Evolutionary conservation across 2,888 invertebrate genomes (phyloP), one percentile per base, ranked within the genome.

Genomic region (Tenthredo livida): DNA sequence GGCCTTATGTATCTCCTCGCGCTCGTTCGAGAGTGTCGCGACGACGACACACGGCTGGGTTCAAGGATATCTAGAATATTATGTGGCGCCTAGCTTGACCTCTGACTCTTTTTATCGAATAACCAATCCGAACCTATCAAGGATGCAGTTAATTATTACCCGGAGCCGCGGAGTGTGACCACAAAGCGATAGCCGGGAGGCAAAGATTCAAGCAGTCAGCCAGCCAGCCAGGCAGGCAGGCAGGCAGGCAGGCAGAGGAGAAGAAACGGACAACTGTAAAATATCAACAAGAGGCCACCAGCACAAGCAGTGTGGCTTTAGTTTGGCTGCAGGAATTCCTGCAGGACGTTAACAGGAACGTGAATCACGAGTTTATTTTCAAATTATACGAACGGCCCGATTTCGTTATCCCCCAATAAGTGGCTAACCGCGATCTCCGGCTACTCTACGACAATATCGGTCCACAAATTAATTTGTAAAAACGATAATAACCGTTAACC

Each of bases 61-160:
- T 85, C 88, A 89, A 90, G 89, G 89, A 88, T 89, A 87, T 88
- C 87, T 85, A 85, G 86, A 82, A 87, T 87, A 88, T 89, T 88
- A 89, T 89, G 88, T 88, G 87, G 88, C 88, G 88, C 87, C 89
- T 89, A 89, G 87, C 87, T 89, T 87, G 87, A 88, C 87, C 87
- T 88, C 85, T 85, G 86, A 84, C 84, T 75, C 82, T 84, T 86
- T 82, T 67, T 77, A 80, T 70, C 78, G 77, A 85, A 37, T 87
- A 87, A 87, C 85, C 88, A 86, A 88, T 88, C 84, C 85, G 86
- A 86, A 84, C 87, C 84, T 86, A 88, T 88, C 88, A 87, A 88
- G 88, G 88, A 88, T 88, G 86, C 88, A 80, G 87, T 88, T 89
- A 89, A 89, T 89, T 88, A 87, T 86, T 58, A 67, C 75, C 37